phyloP scores from a whole-genome alignment of 2,888 invertebrate species.

The Baronia brevicornis region DNA sequence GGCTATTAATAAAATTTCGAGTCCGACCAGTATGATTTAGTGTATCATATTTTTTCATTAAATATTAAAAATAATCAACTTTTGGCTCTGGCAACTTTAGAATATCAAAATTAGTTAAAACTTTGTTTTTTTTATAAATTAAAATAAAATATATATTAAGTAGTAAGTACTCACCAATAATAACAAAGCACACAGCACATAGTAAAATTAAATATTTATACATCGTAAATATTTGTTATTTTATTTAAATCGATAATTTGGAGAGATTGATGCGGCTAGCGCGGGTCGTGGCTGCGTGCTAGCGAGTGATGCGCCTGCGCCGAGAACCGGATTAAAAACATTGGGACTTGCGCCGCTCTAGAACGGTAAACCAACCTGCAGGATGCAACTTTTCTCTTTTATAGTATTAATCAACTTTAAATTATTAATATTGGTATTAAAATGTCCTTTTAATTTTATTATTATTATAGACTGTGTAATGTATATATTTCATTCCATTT shows the following conservation, averaged over 20 bases:
- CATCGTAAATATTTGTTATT: slow-evolving; percentile 36
- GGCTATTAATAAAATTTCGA: too few species aligned
- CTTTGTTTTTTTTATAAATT: too few species aligned
- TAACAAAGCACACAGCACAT: slow-evolving; percentile 53
- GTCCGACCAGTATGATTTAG: too few species aligned
- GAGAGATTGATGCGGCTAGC: slow-evolving; percentile 30
- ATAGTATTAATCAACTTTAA: background rate
- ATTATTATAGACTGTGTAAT: too few species aligned
- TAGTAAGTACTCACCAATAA: slow-evolving; percentile 54
- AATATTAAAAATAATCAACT: too few species aligned
- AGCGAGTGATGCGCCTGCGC: slow-evolving; percentile 57
- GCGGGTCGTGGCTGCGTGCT: slow-evolving; percentile 44
- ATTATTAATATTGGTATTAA: background rate
- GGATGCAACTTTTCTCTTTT: slow-evolving; percentile 12
- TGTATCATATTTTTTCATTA: too few species aligned
- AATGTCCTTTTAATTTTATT: too few species aligned
- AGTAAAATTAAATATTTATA: slow-evolving; percentile 51
- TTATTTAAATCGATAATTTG: slow-evolving; percentile 14
- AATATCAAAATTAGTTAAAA: too few species aligned
- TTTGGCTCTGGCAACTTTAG: too few species aligned
- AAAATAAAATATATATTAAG: too few species aligned
- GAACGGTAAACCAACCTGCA: slow-evolving; percentile 16
- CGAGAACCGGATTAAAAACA: slow-evolving; percentile 55
- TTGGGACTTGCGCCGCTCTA: slow-evolving; percentile 26
- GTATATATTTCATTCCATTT: too few species aligned